Evolutionary conservation across 2,888 invertebrate species (phyloP).

Genomic region (Meiosimyza decipiens): DNA sequence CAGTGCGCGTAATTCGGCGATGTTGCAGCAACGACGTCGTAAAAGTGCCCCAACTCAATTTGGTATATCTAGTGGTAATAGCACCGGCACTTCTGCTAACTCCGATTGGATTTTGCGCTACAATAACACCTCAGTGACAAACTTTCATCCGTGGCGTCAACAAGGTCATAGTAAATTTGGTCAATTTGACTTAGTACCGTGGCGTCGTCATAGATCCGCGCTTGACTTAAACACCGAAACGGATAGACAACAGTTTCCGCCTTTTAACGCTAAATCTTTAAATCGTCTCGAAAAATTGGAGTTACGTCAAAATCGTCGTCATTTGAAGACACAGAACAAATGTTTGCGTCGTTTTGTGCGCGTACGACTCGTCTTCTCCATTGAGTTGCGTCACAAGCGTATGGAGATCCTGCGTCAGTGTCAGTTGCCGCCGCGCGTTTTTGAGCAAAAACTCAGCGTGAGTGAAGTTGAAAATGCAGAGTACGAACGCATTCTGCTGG

Average conservation of each 20-base stretch:
- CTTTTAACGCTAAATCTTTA: conserved; percentile 48
- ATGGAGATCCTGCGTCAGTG: conserved; percentile 62
- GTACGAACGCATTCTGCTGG: conserved; percentile 56
- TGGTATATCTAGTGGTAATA: not conserved
- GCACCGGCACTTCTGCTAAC: conserved; percentile 10
- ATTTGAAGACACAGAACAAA: conserved; percentile 62
- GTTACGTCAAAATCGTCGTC: conserved; percentile 60
- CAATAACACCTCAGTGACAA: conserved; percentile 55
- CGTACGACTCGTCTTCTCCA: conserved; percentile 75
- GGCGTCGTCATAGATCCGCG: conserved; percentile 59
- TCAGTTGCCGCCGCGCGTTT: conserved; percentile 57
- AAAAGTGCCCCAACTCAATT: conserved; percentile 14
- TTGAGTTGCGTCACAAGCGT: conserved; percentile 70
- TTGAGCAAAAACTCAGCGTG: conserved; percentile 55
- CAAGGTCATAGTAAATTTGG: conserved; percentile 55
- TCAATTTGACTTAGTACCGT: conserved; percentile 65
- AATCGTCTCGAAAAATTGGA: conserved; percentile 60
- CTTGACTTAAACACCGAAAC: conserved; percentile 55
- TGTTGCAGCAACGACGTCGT: conserved; percentile 18
- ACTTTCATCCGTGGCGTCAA: conserved; percentile 63
- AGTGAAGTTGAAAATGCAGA: conserved; percentile 56
- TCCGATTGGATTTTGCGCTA: conserved; percentile 64
- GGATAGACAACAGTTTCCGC: conserved; percentile 46
- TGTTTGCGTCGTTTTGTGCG: conserved; percentile 70
- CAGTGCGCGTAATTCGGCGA: conserved; percentile 55